Conservation (phyloP, 2,888 invertebrate genomes). For the Achlya flavicornis region DNA sequence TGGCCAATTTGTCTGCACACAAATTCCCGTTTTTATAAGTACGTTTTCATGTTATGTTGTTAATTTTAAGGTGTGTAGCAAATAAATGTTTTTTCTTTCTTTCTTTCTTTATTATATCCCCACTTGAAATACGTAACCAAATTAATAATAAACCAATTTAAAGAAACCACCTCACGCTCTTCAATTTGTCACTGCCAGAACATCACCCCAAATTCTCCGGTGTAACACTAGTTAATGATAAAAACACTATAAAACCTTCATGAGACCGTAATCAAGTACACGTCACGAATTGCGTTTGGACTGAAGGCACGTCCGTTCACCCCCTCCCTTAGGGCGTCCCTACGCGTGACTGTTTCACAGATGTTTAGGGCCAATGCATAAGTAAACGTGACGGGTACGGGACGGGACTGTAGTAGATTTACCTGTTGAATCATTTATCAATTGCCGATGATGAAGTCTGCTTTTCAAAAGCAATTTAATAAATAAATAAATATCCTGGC, state of each 20-base stretch:
- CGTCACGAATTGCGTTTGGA: conserved; percentile 1
- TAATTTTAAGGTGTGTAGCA: too few relatives aligned
- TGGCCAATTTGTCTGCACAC: too few relatives aligned
- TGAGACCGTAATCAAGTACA: conserved; percentile 6
- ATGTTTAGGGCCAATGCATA: not conserved
- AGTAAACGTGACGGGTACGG: not conserved
- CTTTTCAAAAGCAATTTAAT: too few relatives aligned
- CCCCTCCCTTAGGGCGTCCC: not conserved
- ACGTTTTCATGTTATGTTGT: too few relatives aligned
- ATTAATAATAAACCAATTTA: not conserved
- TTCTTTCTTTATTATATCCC: not conserved
- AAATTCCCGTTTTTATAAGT: too few relatives aligned
- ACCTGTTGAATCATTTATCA: too few relatives aligned
- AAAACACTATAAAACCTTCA: conserved; percentile 6
- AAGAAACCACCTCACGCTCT: not conserved
- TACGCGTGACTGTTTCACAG: not conserved
- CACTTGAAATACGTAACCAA: not conserved
- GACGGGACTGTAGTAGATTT: not conserved
- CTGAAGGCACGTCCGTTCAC: conserved; percentile 2
- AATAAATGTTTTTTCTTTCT: too few relatives aligned
- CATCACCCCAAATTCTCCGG: not conserved
- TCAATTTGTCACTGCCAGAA: conserved; percentile 2
- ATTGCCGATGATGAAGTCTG: too few relatives aligned
- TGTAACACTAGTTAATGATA: conserved; percentile 6
- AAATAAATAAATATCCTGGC: too few relatives aligned